phyloP scores from a whole-genome alignment of 2,888 invertebrate genomes.

The Phortica magna region DNA sequence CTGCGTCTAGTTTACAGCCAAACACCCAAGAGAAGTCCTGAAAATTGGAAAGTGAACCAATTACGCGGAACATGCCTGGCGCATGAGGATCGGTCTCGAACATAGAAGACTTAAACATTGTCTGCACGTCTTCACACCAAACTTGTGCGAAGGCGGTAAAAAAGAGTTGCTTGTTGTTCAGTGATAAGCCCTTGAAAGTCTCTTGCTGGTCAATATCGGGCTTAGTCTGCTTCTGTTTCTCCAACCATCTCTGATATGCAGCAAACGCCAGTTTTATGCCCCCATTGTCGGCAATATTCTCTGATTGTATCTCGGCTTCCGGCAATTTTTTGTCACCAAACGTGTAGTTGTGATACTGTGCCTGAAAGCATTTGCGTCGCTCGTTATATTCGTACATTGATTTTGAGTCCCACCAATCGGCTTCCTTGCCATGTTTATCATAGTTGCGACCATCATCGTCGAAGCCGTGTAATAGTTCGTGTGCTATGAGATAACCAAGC shows the following conservation, averaged over 20 bases:
- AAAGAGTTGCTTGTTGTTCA: slow-evolving; percentile 68
- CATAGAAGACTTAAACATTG: slow-evolving; percentile 52
- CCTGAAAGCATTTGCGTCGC: slow-evolving; percentile 69
- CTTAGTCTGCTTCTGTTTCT: slow-evolving; percentile 43
- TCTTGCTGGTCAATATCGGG: slow-evolving; percentile 54
- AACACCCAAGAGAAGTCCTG: slow-evolving; percentile 74
- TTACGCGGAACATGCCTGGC: slow-evolving; percentile 69
- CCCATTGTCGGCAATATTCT: slow-evolving; percentile 75
- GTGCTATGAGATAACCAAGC: slow-evolving; percentile 71
- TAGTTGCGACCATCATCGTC: slow-evolving; percentile 69
- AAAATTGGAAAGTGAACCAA: slow-evolving; percentile 72
- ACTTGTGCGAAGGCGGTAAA: slow-evolving; percentile 72
- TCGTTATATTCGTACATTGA: slow-evolving; percentile 67
- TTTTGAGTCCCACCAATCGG: slow-evolving; percentile 70
- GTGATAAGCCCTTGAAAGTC: slow-evolving; percentile 57
- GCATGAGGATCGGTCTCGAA: slow-evolving; percentile 54
- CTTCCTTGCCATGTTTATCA: slow-evolving; percentile 61
- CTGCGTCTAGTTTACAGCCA: slow-evolving; percentile 63
- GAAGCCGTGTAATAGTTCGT: slow-evolving; percentile 74
- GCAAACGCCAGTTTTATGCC: slow-evolving; percentile 72
- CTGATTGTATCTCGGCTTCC: slow-evolving; percentile 60
- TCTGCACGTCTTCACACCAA: slow-evolving; percentile 71
- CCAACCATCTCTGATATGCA: slow-evolving; percentile 70
- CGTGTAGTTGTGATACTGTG: slow-evolving; percentile 69
- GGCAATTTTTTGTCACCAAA: slow-evolving; percentile 61